phyloP scores from a whole-genome alignment of 2,113 vertebrate species.

The Vulpes vulpes region DNA sequence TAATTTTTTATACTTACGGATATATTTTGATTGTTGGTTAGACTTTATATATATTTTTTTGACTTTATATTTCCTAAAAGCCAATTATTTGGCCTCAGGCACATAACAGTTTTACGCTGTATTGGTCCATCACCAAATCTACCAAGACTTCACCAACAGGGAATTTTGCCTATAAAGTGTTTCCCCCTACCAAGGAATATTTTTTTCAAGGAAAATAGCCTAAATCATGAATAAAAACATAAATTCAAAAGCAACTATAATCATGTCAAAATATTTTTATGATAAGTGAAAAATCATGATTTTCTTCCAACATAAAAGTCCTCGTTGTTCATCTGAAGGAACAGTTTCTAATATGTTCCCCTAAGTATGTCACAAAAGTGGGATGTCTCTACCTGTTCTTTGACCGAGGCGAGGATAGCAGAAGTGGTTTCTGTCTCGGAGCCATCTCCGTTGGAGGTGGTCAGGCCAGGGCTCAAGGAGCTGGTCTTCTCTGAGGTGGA shows the following conservation, averaged over 20 bases:
- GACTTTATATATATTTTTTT: neutral
- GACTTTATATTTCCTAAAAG: neutral
- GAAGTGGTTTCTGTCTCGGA: conserved; percentile 97
- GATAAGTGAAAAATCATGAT: neutral
- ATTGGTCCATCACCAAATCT: neutral
- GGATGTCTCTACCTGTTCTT: conserved; percentile 94
- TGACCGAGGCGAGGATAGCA: conserved; percentile 98
- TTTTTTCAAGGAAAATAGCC: neutral
- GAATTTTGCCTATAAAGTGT: neutral
- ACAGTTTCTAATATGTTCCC: neutral
- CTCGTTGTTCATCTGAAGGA: neutral
- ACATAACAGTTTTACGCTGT: neutral
- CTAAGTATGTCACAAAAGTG: neutral
- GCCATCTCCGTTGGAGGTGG: conserved; percentile 95
- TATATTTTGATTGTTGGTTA: neutral
- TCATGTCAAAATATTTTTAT: neutral
- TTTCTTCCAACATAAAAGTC: neutral
- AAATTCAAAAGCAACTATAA: neutral
- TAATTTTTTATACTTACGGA: neutral
- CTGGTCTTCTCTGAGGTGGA: conserved; percentile 94
- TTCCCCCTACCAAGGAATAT: neutral
- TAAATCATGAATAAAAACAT: neutral
- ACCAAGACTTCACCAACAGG: neutral
- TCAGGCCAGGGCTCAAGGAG: conserved; percentile 94
- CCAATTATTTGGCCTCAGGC: neutral